Evolutionary conservation across 2,797 vertebrate species (phyloP).

Genomic region (Malacoctenus gilli): DNA sequence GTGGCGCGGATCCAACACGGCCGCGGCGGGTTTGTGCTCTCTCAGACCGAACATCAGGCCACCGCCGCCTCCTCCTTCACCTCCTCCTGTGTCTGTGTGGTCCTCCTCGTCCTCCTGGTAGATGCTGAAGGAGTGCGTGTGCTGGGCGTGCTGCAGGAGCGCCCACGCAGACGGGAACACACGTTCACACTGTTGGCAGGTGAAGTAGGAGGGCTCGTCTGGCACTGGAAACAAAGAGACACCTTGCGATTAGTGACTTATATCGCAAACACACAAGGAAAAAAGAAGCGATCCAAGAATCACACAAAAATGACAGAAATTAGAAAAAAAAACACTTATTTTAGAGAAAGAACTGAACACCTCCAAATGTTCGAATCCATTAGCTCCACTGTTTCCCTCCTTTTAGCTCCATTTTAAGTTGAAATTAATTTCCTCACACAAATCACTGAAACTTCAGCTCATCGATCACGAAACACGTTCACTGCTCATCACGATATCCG

Average conservation of each 20-base stretch:
- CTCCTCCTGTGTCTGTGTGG: conserved; percentile 1
- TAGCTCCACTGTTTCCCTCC: no score
- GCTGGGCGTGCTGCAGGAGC: conserved; percentile 86
- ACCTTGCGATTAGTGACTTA: not conserved
- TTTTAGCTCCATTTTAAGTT: no score
- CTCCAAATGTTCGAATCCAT: no score
- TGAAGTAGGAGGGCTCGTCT: conserved; percentile 79
- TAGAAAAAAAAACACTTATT: no score
- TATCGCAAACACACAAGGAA: no score
- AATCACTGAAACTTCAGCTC: no score
- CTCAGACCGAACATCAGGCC: conserved; percentile 22
- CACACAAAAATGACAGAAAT: no score
- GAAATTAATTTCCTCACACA: no score
- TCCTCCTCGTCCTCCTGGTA: conserved; percentile 78
- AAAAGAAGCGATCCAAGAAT: no score
- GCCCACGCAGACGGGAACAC: conserved; percentile 82
- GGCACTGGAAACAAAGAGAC: conserved; percentile 53
- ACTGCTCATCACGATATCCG: no score
- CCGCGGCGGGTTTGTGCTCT: conserved; percentile 48
- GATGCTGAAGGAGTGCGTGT: conserved; percentile 84
- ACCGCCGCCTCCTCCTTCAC: conserved; percentile 14
- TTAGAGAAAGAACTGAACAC: no score
- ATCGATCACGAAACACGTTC: no score
- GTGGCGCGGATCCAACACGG: conserved; percentile 76
- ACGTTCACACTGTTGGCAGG: conserved; percentile 85